Evolutionary conservation across 1,140 invertebrate species (phyloP).

Genomic region (Drosophila baimaii): DNA sequence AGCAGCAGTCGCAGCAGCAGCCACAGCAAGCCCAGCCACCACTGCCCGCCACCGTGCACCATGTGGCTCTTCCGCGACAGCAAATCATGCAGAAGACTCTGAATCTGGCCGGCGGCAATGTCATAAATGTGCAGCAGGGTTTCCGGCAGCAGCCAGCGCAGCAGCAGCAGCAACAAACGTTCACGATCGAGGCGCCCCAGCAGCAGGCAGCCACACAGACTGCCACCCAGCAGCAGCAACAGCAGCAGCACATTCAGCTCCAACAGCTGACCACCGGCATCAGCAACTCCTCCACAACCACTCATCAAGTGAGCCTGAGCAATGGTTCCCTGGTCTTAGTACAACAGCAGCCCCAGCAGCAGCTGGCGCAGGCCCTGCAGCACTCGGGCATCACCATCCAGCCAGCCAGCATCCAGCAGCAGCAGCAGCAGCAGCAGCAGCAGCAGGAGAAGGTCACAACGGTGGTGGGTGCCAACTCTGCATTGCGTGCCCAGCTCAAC

Average conservation of each 20-base stretch:
- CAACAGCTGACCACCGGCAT: slow-evolving; percentile 54
- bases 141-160: slow-evolving; percentile 59
- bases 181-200: slow-evolving; percentile 42
- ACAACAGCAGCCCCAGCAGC: slow-evolving; percentile 84
- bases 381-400: slow-evolving; percentile 81
- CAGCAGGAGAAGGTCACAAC: slow-evolving; percentile 62
- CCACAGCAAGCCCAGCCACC: slow-evolving; percentile 77
- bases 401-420: slow-evolving; percentile 67
- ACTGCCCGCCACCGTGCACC: slow-evolving; percentile 76
- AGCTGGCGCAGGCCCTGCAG: slow-evolving; percentile 65
- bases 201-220: slow-evolving; percentile 51
- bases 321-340: slow-evolving; percentile 86
- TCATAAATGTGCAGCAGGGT: slow-evolving; percentile 67
- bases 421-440: slow-evolving; percentile 39
- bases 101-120: slow-evolving; percentile 55
- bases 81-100: slow-evolving; percentile 72
- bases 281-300: slow-evolving; percentile 48
- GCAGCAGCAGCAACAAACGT: slow-evolving; percentile 53
- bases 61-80: slow-evolving; percentile 84
- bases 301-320: slow-evolving; percentile 84
- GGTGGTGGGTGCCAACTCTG: slow-evolving; percentile 71
- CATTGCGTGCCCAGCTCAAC: slow-evolving; percentile 83
- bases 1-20: slow-evolving; percentile 63
- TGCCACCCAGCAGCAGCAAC: slow-evolving; percentile 45
- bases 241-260: slow-evolving; percentile 72